These are phyloP conservation scores for Meiosimyza platycephala DNA, from an alignment of 2,888 invertebrate species.

Conservation along the genomic window DNA sequence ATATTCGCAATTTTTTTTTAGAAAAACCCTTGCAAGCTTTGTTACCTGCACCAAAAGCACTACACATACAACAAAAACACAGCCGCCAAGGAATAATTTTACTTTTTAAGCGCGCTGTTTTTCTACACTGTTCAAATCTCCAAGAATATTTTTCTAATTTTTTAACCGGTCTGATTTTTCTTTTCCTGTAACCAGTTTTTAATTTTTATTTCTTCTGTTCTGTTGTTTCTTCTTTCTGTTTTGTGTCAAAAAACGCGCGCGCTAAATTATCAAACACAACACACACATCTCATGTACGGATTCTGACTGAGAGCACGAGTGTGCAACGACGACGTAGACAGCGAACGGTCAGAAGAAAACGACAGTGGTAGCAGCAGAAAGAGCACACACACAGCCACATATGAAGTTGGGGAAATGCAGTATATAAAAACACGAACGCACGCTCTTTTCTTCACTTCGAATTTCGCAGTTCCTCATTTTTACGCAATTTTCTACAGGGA, in stretches of 20 bases:
- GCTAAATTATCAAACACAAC: slow-evolving; percentile 25
- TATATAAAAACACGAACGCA: background rate
- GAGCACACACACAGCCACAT: slow-evolving; percentile 14
- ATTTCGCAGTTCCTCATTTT: background rate
- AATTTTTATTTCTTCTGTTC: slow-evolving; percentile 6
- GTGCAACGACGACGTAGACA: slow-evolving; percentile 26
- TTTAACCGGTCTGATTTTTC: slow-evolving; percentile 11
- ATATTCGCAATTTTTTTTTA: background rate
- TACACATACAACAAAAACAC: background rate
- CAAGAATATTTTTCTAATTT: slow-evolving; percentile 15
- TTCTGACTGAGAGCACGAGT: slow-evolving; percentile 27
- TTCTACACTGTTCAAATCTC: background rate
- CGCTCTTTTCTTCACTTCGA: background rate
- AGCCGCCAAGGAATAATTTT: no score
- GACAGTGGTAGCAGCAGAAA: background rate
- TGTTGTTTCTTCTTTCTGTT: no score
- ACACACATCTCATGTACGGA: slow-evolving; percentile 33
- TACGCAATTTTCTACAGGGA: no score
- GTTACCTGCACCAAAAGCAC: background rate
- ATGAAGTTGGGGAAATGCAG: background rate
- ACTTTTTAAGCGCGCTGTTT: background rate
- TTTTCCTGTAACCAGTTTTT: slow-evolving; percentile 29
- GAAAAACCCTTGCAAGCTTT: background rate
- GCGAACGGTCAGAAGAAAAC: slow-evolving; percentile 17
- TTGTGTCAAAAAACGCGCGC: slow-evolving; percentile 23